Evolutionary conservation across 2,113 vertebrate genomes (phyloP).

Genomic region (Ramphastos sulfuratus): DNA sequence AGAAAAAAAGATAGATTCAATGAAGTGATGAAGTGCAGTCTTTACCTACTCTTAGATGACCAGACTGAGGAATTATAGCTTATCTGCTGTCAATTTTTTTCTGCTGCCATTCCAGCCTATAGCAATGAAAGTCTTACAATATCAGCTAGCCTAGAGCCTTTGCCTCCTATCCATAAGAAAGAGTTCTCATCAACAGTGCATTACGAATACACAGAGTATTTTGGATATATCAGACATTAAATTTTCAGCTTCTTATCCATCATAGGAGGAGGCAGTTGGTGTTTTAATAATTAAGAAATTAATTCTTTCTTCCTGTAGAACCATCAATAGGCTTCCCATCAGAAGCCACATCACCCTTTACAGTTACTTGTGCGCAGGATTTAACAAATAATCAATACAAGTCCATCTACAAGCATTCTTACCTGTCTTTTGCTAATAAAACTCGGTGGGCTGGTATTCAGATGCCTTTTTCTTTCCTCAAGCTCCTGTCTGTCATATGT

Average conservation of each 20-base stretch:
- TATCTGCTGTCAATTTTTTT: not conserved
- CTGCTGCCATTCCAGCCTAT: not conserved
- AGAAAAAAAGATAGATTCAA: not conserved
- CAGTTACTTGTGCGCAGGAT: not conserved
- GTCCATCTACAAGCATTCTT: not conserved
- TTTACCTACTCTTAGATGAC: not conserved
- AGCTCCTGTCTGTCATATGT: not conserved
- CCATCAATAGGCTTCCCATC: not conserved
- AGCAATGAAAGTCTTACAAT: not conserved
- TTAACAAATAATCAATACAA: not conserved
- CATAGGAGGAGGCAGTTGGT: not conserved
- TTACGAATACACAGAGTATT: not conserved
- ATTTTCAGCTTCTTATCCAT: not conserved
- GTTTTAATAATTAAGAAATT: not conserved
- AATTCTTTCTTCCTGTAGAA: not conserved
- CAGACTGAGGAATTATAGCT: not conserved
- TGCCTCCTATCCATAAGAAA: not conserved
- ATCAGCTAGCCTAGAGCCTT: not conserved
- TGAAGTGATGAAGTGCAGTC: not conserved
- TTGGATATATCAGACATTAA: not conserved
- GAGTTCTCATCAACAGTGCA: not conserved
- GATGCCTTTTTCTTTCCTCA: not conserved
- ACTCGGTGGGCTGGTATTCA: not conserved
- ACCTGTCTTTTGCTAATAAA: conserved; percentile 54
- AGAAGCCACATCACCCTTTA: not conserved